These are phyloP conservation scores for Acronicta psi DNA, from an alignment of 2,888 invertebrate species.

Conservation along the genomic window DNA sequence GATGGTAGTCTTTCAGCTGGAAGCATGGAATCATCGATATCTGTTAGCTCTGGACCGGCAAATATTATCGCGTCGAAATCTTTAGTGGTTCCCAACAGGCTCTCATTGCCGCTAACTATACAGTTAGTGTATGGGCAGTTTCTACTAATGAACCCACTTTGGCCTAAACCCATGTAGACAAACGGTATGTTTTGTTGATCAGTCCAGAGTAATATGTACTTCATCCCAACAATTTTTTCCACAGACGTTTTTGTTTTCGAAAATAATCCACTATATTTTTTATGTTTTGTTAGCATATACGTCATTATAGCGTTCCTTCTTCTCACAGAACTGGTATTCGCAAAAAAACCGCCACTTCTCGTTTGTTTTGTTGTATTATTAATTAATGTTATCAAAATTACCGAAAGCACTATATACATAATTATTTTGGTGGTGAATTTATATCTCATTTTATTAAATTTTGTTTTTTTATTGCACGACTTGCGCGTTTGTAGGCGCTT, in stretches of 20 bases:
- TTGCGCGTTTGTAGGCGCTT: conserved; percentile 6
- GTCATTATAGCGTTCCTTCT: conserved; percentile 45
- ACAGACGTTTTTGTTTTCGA: too few species aligned
- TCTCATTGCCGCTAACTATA: conserved; percentile 66
- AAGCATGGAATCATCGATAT: conserved; percentile 28
- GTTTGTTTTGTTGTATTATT: conserved; percentile 14
- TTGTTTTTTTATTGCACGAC: not conserved
- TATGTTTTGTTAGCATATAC: conserved; percentile 57
- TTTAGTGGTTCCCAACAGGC: conserved; percentile 59
- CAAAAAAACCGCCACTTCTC: not conserved
- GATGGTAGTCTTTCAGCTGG: conserved; percentile 64
- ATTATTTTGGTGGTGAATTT: conserved; percentile 28
- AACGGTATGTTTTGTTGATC: conserved; percentile 61
- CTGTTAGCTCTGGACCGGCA: conserved; percentile 66
- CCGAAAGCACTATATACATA: conserved; percentile 13
- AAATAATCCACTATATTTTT: not conserved
- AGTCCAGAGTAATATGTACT: conserved; percentile 72
- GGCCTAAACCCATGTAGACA: conserved; percentile 61
- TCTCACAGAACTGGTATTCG: not conserved
- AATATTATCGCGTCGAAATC: conserved; percentile 76
- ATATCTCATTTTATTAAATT: conserved; percentile 25
- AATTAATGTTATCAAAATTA: conserved; percentile 17
- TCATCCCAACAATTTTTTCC: conserved; percentile 39
- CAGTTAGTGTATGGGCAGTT: conserved; percentile 75
- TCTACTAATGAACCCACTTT: conserved; percentile 61